Conservation (phyloP, 92 coral and sea anemone species). For the Metridium senile region DNA sequence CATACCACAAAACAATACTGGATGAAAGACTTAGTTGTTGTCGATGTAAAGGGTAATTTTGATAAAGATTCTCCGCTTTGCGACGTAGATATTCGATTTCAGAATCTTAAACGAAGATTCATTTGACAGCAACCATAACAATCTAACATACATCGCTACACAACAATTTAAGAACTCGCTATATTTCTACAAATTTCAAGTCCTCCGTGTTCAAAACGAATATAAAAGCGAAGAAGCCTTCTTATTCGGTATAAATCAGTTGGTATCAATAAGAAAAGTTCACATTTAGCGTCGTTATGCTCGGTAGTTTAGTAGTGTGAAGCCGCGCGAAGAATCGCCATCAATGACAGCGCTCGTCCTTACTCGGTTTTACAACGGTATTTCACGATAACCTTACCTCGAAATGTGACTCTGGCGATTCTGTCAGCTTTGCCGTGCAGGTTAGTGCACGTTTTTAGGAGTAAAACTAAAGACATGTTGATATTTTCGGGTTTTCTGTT, state of each 20-base stretch:
- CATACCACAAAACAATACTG: neutral
- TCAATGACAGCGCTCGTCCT: slow-evolving; percentile 11
- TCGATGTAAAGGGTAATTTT: neutral
- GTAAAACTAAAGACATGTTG: slow-evolving; percentile 89
- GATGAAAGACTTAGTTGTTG: slow-evolving; percentile 1
- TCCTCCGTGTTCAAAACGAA: neutral
- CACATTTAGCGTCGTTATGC: neutral
- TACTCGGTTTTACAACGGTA: slow-evolving; percentile 15
- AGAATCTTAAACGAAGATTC: neutral
- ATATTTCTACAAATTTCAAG: neutral
- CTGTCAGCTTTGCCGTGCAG: slow-evolving; percentile 97
- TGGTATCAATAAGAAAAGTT: neutral
- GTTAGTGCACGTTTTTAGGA: slow-evolving; percentile 93
- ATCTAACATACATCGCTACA: neutral
- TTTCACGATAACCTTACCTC: slow-evolving; percentile 73
- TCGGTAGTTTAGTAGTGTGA: slow-evolving; percentile 2
- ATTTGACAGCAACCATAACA: slow-evolving; percentile 16
- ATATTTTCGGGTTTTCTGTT: slow-evolving; percentile 42
- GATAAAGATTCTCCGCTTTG: neutral
- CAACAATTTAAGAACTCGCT: neutral
- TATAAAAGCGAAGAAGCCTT: neutral
- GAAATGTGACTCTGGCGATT: slow-evolving; percentile 94
- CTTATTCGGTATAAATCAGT: neutral
- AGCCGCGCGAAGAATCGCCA: slow-evolving; percentile 21
- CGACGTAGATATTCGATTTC: slow-evolving; percentile 15